phyloP scores from a whole-genome alignment of 2,888 invertebrate genomes.

The Malacosoma neustria region DNA sequence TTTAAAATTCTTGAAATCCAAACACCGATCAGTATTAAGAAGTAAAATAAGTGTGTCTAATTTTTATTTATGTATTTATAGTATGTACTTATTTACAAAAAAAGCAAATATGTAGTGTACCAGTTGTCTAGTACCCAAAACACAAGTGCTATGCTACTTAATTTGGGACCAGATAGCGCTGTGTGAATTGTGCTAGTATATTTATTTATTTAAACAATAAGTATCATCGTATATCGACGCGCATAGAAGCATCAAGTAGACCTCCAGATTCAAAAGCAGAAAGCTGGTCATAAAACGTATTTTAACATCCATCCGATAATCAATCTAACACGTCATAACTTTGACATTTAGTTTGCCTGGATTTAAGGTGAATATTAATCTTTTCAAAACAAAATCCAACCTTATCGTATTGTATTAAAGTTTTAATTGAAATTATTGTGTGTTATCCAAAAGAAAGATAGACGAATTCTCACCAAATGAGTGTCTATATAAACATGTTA shows the following conservation, averaged over 20 bases:
- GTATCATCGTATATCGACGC: no score
- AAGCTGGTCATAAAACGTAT: constrained; percentile 69
- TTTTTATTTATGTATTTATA: no score
- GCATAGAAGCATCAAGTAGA: not conserved
- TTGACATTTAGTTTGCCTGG: constrained; percentile 67
- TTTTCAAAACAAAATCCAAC: constrained; percentile 19
- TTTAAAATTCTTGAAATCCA: no score
- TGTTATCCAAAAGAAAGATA: constrained; percentile 43
- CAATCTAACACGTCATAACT: constrained; percentile 76
- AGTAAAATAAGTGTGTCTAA: no score
- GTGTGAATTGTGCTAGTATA: no score
- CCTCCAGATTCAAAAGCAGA: constrained; percentile 42
- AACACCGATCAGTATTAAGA: no score
- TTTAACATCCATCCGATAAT: constrained; percentile 76
- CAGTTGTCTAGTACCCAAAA: no score
- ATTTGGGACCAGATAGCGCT: no score
- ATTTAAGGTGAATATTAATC: constrained; percentile 38
- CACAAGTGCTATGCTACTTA: no score
- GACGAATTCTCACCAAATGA: constrained; percentile 58
- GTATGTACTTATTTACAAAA: no score
- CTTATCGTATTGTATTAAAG: constrained; percentile 19
- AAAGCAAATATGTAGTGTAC: no score
- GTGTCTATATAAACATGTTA: constrained; percentile 70
- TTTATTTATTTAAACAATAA: no score
- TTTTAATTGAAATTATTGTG: constrained; percentile 13